These are phyloP conservation scores for Alauda arvensis DNA, from an alignment of 2,797 vertebrate species.

Conservation along the genomic window DNA sequence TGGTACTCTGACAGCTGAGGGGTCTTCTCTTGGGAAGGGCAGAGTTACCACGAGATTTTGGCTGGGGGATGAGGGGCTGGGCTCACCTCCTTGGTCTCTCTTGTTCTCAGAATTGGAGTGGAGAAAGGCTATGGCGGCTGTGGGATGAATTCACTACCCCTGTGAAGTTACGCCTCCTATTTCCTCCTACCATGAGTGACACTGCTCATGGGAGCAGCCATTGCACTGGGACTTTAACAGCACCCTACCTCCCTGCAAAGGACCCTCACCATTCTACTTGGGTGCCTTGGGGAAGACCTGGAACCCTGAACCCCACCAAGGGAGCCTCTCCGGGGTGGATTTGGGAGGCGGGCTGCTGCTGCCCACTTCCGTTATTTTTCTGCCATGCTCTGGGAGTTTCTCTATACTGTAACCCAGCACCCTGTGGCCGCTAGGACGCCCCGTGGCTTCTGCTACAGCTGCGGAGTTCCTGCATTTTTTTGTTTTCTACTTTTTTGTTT, in stretches of 20 bases:
- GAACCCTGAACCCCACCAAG: background rate
- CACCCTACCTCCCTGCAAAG: too few species aligned
- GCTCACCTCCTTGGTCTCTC: background rate
- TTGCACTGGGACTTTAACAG: background rate
- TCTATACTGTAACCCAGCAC: background rate
- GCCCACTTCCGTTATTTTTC: accelerated
- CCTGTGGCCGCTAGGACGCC: too few species aligned
- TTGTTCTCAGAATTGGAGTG: background rate
- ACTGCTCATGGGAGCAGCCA: accelerated
- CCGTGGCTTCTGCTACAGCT: too few species aligned
- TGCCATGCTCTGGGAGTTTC: too few species aligned
- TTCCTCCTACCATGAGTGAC: too few species aligned
- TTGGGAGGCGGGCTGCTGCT: accelerated
- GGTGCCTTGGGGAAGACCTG: too few species aligned
- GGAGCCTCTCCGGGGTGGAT: background rate
- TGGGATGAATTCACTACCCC: background rate
- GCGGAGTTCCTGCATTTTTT: background rate
- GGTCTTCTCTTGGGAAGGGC: background rate
- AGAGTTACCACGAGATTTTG: background rate
- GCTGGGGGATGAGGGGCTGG: too few species aligned
- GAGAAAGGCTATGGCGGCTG: accelerated
- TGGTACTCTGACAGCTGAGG: background rate
- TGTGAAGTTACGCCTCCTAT: accelerated
- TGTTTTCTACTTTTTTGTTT: background rate
- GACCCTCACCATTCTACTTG: background rate